These are phyloP conservation scores for Tapera naevia DNA, from an alignment of 2,797 vertebrate species.

Conservation along the genomic window DNA sequence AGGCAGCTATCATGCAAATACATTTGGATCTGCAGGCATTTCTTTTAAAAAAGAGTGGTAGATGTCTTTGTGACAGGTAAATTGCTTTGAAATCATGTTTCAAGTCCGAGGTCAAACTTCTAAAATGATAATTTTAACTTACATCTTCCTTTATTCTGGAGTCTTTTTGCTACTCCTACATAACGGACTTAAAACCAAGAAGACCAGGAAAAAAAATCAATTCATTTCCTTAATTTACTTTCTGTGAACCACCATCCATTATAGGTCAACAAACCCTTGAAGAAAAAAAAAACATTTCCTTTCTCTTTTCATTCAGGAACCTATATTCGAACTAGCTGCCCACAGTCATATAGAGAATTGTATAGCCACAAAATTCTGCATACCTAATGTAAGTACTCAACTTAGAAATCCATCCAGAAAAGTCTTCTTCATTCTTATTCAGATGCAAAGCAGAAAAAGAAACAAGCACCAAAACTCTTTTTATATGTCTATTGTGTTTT, in stretches of 20 bases:
- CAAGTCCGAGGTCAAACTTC: slow-evolving; percentile 59
- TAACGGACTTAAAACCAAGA: background rate
- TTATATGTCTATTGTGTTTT: background rate
- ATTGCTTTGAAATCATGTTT: slow-evolving; percentile 71
- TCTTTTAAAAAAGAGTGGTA: slow-evolving; percentile 49
- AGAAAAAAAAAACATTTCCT: background rate
- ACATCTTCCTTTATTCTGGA: background rate
- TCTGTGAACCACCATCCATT: background rate
- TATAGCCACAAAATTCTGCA: background rate
- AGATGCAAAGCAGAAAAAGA: background rate
- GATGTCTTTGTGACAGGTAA: slow-evolving; percentile 67
- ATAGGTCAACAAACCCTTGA: background rate
- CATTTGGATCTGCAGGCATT: slow-evolving; percentile 51
- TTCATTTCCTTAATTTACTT: background rate
- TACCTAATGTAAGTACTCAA: background rate
- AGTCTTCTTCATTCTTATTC: background rate
- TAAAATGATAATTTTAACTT: slow-evolving; percentile 25
- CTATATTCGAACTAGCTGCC: background rate
- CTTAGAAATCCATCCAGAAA: background rate
- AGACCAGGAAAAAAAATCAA: background rate
- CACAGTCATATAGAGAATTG: background rate
- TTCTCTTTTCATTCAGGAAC: background rate
- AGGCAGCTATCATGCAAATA: slow-evolving; percentile 63
- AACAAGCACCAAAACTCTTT: background rate
- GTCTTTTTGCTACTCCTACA: background rate